Conservation (phyloP, 2,888 invertebrate species). For the Drosophila fungiperda region DNA sequence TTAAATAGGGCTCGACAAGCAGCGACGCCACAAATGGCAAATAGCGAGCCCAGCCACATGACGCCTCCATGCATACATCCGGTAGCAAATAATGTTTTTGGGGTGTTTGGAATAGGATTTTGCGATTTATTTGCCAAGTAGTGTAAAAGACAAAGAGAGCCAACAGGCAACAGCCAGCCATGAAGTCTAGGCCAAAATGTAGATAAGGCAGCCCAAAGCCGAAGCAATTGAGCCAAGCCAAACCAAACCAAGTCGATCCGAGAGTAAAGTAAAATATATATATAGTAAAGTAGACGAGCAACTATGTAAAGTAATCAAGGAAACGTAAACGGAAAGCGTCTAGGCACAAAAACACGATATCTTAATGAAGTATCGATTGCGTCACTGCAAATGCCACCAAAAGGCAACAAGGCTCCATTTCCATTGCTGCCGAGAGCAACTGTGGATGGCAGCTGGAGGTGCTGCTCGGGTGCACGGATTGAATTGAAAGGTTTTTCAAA, state of each 20-base stretch:
- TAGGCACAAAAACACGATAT: constrained; percentile 81
- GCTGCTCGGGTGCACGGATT: constrained; percentile 28
- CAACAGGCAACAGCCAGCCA: constrained; percentile 30
- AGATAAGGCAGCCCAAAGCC: constrained; percentile 58
- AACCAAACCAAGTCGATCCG: constrained; percentile 26
- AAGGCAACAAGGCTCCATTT: constrained; percentile 42
- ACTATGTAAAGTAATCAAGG: constrained; percentile 83
- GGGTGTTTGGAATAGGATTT: constrained; percentile 68
- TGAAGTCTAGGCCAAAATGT: constrained; percentile 61
- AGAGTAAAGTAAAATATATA: constrained; percentile 22
- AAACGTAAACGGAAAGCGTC: constrained; percentile 82
- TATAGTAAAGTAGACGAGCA: constrained; percentile 38
- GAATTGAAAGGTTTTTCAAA: constrained; percentile 66
- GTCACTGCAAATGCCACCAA: constrained; percentile 55
- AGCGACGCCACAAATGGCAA: constrained; percentile 30
- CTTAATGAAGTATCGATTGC: constrained; percentile 80
- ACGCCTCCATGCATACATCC: constrained; percentile 72
- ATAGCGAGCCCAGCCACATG: constrained; percentile 42
- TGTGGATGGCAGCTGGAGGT: neutral
- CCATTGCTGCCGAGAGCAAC: constrained; percentile 11
- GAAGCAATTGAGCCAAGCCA: constrained; percentile 50
- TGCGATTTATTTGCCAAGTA: constrained; percentile 78
- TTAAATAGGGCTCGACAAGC: constrained; percentile 36
- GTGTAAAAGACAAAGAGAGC: constrained; percentile 73
- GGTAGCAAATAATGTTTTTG: constrained; percentile 74